A percentile compares a stretch with the other conserved stretches of the same genome.
Evolutionary conservation across 1,140 invertebrate species (phyloP).

Genomic region (Eueides isabella): DNA sequence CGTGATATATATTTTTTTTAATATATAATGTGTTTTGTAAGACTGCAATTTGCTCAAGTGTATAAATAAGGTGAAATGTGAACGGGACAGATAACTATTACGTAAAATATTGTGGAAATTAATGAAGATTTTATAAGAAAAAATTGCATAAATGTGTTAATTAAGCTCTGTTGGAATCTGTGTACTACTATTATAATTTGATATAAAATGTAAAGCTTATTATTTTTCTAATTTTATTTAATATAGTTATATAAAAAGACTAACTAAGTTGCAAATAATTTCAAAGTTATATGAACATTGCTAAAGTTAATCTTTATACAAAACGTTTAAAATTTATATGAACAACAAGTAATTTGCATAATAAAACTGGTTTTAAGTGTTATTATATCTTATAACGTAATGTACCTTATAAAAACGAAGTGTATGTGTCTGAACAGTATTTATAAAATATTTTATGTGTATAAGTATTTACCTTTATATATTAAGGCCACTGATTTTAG

Average conservation of each 20-base stretch:
- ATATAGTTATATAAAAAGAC: too few relatives aligned
- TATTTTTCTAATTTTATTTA: not conserved
- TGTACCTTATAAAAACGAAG: not conserved
- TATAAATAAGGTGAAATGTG: not conserved
- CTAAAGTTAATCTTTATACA: not conserved
- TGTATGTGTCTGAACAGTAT: not conserved
- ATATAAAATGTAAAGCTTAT: not conserved
- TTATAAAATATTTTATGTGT: not conserved
- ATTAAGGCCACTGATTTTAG: not conserved
- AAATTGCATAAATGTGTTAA: not conserved
- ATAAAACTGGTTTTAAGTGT: not conserved
- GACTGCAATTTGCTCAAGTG: constrained; percentile 35
- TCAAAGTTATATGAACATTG: not conserved
- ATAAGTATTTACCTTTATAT: not conserved
- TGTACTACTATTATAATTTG: not conserved
- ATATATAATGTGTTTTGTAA: constrained; percentile 26
- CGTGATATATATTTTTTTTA: not conserved
- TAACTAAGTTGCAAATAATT: not conserved
- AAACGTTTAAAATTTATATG: not conserved
- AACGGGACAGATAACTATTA: not conserved
- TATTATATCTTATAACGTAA: not conserved
- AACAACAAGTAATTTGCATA: not conserved
- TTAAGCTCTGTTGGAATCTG: not conserved
- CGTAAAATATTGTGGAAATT: not conserved
- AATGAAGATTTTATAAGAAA: not conserved